phyloP scores from a whole-genome alignment of 1,140 invertebrate genomes.

The Drosophila paulistorum region DNA sequence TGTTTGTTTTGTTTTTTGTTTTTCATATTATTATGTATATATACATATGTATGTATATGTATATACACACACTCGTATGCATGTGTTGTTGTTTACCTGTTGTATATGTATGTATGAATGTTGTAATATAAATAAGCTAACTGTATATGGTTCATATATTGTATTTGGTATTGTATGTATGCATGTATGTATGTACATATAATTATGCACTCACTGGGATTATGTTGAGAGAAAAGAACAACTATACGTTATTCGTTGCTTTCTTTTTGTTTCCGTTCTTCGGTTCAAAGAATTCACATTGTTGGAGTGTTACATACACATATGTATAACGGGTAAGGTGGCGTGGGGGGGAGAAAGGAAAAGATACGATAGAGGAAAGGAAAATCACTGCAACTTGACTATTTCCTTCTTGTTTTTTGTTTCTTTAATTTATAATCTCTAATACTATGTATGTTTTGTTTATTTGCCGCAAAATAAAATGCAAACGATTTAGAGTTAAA shows the following conservation, averaged over 20 bases:
- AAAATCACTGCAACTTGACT: slow-evolving; percentile 55
- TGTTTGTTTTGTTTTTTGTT: slow-evolving; percentile 30
- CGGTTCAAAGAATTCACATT: slow-evolving; percentile 26
- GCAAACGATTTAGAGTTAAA: slow-evolving; percentile 38
- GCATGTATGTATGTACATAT: slow-evolving; percentile 41
- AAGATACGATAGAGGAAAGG: not conserved
- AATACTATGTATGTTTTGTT: slow-evolving; percentile 48
- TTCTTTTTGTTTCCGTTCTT: slow-evolving; percentile 14
- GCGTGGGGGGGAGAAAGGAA: not conserved
- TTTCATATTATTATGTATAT: slow-evolving; percentile 34
- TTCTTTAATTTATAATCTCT: slow-evolving; percentile 49
- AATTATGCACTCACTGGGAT: slow-evolving; percentile 62
- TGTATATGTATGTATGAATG: slow-evolving; percentile 53
- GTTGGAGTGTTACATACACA: too few species aligned
- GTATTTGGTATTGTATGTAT: slow-evolving; percentile 56
- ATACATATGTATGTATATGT: slow-evolving; percentile 15
- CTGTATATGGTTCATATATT: slow-evolving; percentile 74
- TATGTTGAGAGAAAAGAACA: slow-evolving; percentile 38
- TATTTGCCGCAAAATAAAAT: slow-evolving; percentile 69
- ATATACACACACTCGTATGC: slow-evolving; percentile 6
- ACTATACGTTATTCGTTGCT: slow-evolving; percentile 20
- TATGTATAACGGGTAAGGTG: not conserved
- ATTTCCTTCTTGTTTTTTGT: slow-evolving; percentile 40
- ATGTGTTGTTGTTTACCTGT: slow-evolving; percentile 28
- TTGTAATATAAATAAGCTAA: slow-evolving; percentile 78